Evolutionary conservation across 2,888 invertebrate species (phyloP), one percentile per base, ranked within the genome.

Genomic region (Brachycybe producta): DNA sequence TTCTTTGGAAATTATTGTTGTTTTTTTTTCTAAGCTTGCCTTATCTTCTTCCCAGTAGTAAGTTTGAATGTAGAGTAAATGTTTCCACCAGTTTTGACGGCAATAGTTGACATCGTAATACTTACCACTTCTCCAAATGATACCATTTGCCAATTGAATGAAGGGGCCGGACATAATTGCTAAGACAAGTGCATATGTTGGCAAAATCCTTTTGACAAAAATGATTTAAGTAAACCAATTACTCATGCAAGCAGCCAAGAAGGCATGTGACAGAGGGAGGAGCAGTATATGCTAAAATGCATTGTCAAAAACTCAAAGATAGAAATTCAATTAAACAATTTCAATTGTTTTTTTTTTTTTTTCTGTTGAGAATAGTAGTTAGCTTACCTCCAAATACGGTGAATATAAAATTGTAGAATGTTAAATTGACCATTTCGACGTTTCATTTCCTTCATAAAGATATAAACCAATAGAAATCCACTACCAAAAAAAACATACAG

Each of bases 181-280:
- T 42, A 67, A 28, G 1, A 63, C 59, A 2, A 65, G 53, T 59
- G 63, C 61, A 54, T 65, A 64, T 1, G 62, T 53, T 0, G 65
- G 65, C 1, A 65, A n/a, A n/a, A n/a, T n/a, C 63, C 40, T 66
- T n/a, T n/a, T n/a, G n/a, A n/a, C n/a, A n/a, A n/a, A n/a, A n/a
- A n/a, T n/a, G n/a, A n/a, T n/a, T n/a, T n/a, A n/a, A n/a, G n/a
- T n/a, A n/a, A n/a, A n/a, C n/a, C n/a, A n/a, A n/a, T n/a, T n/a
- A 17, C 8, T 42, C n/a, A 41, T 8, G 19, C 7, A n/a, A n/a
- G n/a, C n/a, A n/a, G n/a, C n/a, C n/a, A n/a, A n/a, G n/a, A n/a
- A n/a, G n/a, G n/a, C n/a, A n/a, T n/a, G n/a, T n/a, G n/a, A n/a
- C n/a, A n/a, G n/a, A n/a, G n/a, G n/a, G n/a, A n/a, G n/a, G n/a